Evolutionary conservation across 2,797 vertebrate species (phyloP), one percentile per base, ranked within the genome.

Genomic region (Labeo calbasu): DNA sequence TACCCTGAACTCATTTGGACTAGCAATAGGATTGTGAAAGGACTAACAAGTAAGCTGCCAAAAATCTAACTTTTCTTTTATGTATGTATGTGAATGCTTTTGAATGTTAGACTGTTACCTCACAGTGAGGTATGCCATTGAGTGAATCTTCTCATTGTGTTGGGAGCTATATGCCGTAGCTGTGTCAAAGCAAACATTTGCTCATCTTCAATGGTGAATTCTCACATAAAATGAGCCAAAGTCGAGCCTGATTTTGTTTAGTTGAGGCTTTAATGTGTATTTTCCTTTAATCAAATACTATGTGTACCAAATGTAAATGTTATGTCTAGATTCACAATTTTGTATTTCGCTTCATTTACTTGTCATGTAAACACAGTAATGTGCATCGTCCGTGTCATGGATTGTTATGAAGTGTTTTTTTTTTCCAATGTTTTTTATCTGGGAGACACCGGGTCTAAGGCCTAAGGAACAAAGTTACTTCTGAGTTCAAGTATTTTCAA

Each of bases 61-160:
- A 51, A 66, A 66, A 66, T 28, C 65, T 0, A 48, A 2, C 48
- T 77, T 79, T 15, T 61, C 32, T 66, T 46, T 57, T 59, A 48
- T 71, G 72, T 53, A 32, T 84, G 4, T 75, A 84, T 70, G 32
- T 81, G 79, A 85, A 77, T 84, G 85, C 82, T 87, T 70, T 72
- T 70, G 61, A 83, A 88, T 86, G 79, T 69, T 85, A 80, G 66
- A 77, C 77, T 75, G 53, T 91, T 83, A 77, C 86, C 86, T 90
- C 84, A 90, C 86, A 88, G 59, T 89, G 91, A 86, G 89, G 87
- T 86, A 76, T 81, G 73, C 50, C 46, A 77, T 77, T 25, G 59
- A 84, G 36, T 85, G 40, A 72, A 82, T 86, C 59, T 59, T 84
- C 55, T 88, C 25, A 66, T 36, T 36, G 51, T 57, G 68, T 28